Evolutionary conservation across 1,140 invertebrate genomes (phyloP).

Genomic region (Anadara kagoshimensis): DNA sequence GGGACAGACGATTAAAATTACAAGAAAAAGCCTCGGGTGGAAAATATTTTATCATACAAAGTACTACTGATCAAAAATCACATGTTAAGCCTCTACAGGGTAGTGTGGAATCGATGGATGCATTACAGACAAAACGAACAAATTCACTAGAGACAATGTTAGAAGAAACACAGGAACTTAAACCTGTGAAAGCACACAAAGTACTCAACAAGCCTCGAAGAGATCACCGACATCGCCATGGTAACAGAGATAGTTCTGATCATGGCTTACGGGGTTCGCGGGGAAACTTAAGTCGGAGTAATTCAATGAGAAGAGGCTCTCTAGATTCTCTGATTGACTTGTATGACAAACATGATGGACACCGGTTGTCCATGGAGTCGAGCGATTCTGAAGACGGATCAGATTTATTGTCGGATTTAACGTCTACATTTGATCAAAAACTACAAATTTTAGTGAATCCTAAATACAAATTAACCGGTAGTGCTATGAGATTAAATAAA

Average conservation of each 20-base stretch:
- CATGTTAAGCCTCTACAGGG: conserved; percentile 18
- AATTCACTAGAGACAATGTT: conserved; percentile 56
- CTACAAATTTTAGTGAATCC: conserved; percentile 77
- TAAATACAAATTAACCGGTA: conserved; percentile 57
- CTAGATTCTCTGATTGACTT: conserved; percentile 81
- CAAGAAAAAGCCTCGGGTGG: conserved; percentile 39
- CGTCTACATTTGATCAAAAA: conserved; percentile 85
- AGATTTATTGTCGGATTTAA: conserved; percentile 82
- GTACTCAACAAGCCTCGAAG: background rate
- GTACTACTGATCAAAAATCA: conserved; percentile 27
- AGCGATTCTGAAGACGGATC: conserved; percentile 77
- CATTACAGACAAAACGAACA: conserved; percentile 39
- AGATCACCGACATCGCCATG: background rate
- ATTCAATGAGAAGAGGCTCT: conserved; percentile 74
- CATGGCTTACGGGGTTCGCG: conserved; percentile 16
- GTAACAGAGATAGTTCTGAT: background rate
- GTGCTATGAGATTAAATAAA: conserved; percentile 80
- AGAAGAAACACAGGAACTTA: conserved; percentile 31
- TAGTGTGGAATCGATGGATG: conserved; percentile 40
- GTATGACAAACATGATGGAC: conserved; percentile 56
- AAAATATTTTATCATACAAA: conserved; percentile 65
- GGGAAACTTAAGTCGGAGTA: conserved; percentile 43
- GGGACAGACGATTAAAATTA: background rate
- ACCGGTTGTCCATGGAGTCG: conserved; percentile 56
- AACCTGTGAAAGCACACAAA: conserved; percentile 1